Evolutionary conservation across 2,113 vertebrate species (phyloP).

Genomic region (Girardinichthys multiradiatus): DNA sequence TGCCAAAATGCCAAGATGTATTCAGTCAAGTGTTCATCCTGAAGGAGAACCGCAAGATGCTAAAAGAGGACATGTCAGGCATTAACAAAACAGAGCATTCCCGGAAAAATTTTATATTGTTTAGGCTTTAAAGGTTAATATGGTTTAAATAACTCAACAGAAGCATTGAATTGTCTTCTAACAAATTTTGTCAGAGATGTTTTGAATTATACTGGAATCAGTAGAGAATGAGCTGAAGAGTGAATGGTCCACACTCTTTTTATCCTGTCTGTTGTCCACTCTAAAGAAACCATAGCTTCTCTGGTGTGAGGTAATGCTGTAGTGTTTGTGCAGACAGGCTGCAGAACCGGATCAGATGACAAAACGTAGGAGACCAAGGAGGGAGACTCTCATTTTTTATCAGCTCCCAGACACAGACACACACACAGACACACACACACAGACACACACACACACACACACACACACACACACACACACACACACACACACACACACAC

Average conservation of each 20-base stretch:
- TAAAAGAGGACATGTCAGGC: too few species aligned
- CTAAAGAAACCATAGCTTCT: conserved; percentile 67
- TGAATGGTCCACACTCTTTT: conserved; percentile 49
- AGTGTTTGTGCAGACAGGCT: conserved; percentile 27
- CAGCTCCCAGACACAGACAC: too few species aligned
- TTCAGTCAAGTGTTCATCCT: too few species aligned
- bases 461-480: neutral
- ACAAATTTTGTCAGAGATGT: too few species aligned
- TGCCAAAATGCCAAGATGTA: too few species aligned
- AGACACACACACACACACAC: neutral
- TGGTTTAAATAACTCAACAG: neutral
- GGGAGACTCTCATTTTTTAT: conserved; percentile 67
- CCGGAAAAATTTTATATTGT: too few species aligned
- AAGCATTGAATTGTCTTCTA: too few species aligned
- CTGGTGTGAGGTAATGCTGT: conserved; percentile 65
- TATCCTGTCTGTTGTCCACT: conserved; percentile 35
- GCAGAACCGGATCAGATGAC: conserved; percentile 63
- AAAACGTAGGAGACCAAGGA: conserved; percentile 22
- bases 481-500: neutral
- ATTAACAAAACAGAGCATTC: too few species aligned
- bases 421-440: conserved; percentile 1
- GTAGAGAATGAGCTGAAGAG: conserved; percentile 21
- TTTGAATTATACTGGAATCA: neutral
- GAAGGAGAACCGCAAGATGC: too few species aligned
- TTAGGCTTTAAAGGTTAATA: too few species aligned